Evolutionary conservation across 2,797 vertebrate genomes (phyloP).

Genomic region (Vireo griseus): DNA sequence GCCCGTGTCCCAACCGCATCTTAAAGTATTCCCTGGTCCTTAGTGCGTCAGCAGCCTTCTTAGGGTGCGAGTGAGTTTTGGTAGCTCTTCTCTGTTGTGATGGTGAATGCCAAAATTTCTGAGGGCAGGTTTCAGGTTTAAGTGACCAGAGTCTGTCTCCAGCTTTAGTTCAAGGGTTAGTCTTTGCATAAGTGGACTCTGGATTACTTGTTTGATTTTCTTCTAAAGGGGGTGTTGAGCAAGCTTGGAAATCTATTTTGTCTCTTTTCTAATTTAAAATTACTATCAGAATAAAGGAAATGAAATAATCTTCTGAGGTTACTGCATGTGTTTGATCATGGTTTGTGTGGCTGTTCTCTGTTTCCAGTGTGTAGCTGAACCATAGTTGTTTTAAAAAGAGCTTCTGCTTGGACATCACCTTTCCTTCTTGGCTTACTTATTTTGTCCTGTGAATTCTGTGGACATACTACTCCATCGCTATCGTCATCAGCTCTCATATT

Average conservation of each 20-base stretch:
- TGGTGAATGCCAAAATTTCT: neutral
- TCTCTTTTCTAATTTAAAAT: neutral
- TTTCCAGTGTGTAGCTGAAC: neutral
- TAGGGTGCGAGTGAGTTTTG: neutral
- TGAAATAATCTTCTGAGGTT: neutral
- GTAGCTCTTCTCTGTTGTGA: neutral
- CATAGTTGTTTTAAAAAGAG: neutral
- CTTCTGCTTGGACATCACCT: neutral
- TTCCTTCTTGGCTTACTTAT: neutral
- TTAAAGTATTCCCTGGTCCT: neutral
- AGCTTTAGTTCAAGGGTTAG: neutral
- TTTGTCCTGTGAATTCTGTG: neutral
- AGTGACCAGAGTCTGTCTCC: neutral
- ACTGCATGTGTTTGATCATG: neutral
- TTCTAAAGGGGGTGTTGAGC: neutral
- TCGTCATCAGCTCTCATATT: neutral
- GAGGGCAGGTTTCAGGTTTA: neutral
- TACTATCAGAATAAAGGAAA: neutral
- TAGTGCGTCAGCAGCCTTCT: neutral
- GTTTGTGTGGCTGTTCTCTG: neutral
- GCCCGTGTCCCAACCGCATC: neutral
- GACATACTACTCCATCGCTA: fast-evolving
- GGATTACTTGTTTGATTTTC: neutral
- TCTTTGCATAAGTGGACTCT: neutral
- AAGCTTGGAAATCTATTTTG: neutral